Evolutionary conservation across 1,140 invertebrate genomes (phyloP), one percentile per base, ranked within the genome.

Genomic region (Drosophila albomicans): DNA sequence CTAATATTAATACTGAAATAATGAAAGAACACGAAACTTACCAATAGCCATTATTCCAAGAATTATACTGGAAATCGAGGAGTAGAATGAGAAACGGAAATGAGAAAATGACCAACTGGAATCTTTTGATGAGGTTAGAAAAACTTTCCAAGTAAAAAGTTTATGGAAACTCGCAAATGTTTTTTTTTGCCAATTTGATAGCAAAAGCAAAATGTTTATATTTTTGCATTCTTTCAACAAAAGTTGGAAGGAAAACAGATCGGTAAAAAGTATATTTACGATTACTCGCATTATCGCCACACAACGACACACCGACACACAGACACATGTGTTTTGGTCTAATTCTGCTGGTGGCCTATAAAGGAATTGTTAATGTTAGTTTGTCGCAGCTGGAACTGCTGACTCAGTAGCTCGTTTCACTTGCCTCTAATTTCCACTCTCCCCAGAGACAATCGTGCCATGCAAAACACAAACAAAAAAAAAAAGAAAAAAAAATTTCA

Each of bases 341-440:
- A 41, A 20, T 56, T 38, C 35, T 13, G 7, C 20, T 20, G 11
- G 25, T 51, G 49, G 20, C 25, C 49, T 28, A 56, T 38, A 57
- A 16, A 41, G 15, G 35, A 57, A 57, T n/a, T 41, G 8, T 28
- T 41, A 57, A 15, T 52, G 15, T 64, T 49, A 11, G 30, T 65
- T 45, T 10, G 15, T 16, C 38, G 51, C 57, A 69, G 64, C 64
- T 74, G 49, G 20, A 74, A 61, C 15, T 62, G 57, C 71, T 62
- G 71, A 69, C 65, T 73, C 70, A 73, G 64, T 41, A 49, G 57
- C 51, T 38, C 54, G 13, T 57, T 64, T 64, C 30, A 70, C 30
- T 63, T 57, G 51, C 41, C 45, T 38, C 35, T 38, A 32, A 49
- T 61, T 59, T 48, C 43, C 30, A 20, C 28, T 58, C 48, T 69